Evolutionary conservation across 2,797 vertebrate genomes (phyloP).

Genomic region (Lemur catta): DNA sequence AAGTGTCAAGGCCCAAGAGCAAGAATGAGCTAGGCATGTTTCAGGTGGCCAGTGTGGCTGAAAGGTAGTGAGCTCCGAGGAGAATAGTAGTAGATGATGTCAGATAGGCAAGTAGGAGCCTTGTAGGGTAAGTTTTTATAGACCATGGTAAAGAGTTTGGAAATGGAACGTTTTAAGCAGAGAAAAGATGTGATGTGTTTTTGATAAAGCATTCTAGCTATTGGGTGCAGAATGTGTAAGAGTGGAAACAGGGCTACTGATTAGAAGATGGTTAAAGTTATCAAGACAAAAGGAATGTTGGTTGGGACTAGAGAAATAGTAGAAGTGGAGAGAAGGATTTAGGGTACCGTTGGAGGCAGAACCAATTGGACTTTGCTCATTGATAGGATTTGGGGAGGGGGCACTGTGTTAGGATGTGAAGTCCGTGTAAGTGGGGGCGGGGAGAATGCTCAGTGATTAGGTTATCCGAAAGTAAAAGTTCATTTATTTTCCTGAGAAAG

Average conservation of each 20-base stretch:
- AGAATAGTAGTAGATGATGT: neutral
- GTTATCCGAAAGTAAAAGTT: too few relatives aligned
- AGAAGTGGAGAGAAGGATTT: neutral
- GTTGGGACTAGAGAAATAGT: neutral
- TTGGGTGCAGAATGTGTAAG: neutral
- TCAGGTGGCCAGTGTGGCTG: neutral
- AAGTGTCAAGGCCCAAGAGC: neutral
- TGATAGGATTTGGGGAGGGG: neutral
- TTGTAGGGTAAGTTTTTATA: neutral
- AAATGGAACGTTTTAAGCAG: neutral
- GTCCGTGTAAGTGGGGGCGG: too few relatives aligned
- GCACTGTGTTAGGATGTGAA: too few relatives aligned
- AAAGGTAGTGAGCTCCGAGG: neutral
- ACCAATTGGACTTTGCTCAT: neutral
- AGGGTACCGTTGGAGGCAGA: neutral
- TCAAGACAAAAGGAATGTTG: neutral
- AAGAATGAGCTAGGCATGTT: neutral
- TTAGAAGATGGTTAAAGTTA: neutral
- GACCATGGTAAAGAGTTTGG: neutral
- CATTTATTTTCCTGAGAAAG: too few relatives aligned
- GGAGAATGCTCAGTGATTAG: too few relatives aligned
- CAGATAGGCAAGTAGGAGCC: neutral
- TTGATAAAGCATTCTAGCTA: neutral
- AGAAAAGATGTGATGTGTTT: conserved; percentile 16
- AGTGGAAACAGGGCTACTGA: neutral